Percentiles rank a stretch among this genome's conserved stretches.
Conservation (phyloP, 2,113 vertebrate genomes). For the Himantopus leucocephalus region DNA sequence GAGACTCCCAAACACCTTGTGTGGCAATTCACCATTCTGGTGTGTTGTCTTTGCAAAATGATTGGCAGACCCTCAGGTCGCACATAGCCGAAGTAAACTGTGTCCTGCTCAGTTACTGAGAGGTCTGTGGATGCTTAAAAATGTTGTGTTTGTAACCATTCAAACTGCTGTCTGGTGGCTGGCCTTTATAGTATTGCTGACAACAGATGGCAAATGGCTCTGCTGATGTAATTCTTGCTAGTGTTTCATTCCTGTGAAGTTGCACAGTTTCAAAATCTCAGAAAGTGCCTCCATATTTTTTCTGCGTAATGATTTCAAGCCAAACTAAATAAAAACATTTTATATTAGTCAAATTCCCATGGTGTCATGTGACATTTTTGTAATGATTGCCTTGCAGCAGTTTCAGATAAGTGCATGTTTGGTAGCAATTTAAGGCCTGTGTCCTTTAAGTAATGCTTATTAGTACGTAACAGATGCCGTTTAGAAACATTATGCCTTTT, state of each 20-base stretch:
- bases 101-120: neutral
- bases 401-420: constrained; percentile 42
- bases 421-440: constrained; percentile 55
- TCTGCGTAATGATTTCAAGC: neutral
- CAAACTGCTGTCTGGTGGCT: constrained; percentile 44
- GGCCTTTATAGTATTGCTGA: constrained; percentile 40
- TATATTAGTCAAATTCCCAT: constrained; percentile 26
- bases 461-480: constrained; percentile 43
- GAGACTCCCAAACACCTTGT: neutral
- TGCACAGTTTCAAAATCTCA: constrained; percentile 35
- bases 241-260: constrained; percentile 35
- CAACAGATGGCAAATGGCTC: constrained; percentile 49
- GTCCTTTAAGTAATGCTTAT: constrained; percentile 57
- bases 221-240: constrained; percentile 23
- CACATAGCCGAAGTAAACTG: neutral
- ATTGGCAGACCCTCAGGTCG: neutral
- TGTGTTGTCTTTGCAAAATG: neutral
- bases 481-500: constrained; percentile 60
- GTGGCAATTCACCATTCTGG: neutral
- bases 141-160: constrained; percentile 61
- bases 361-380: constrained; percentile 11
- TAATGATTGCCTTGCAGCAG: neutral
- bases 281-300: constrained; percentile 2
- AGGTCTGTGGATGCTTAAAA: neutral
- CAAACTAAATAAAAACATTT: constrained; percentile 42